Percentiles rank a stretch among this genome's conserved stretches.
These are phyloP conservation scores for Gambelia wislizenii DNA, from an alignment of 2,797 vertebrate genomes.

Conservation along the genomic window DNA sequence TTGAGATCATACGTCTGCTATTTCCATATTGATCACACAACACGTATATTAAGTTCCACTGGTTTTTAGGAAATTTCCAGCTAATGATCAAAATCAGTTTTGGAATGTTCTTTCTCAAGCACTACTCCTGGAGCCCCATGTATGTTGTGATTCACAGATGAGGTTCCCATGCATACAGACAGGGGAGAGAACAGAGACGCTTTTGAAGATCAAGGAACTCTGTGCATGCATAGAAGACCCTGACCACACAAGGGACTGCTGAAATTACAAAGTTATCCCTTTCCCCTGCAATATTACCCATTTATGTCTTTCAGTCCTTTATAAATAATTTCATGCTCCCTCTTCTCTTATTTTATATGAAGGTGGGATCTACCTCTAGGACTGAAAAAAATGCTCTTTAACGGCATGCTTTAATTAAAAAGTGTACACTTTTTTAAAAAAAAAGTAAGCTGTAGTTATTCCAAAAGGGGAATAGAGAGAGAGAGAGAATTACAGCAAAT, in stretches of 20 bases:
- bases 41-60: background rate
- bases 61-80: slow-evolving; percentile 3
- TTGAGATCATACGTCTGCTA: background rate
- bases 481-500: background rate
- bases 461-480: background rate
- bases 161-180: background rate
- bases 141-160: background rate
- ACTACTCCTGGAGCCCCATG: background rate
- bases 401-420: background rate
- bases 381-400: background rate
- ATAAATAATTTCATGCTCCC: background rate
- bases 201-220: background rate
- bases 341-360: background rate
- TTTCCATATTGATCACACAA: background rate
- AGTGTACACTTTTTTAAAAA: background rate
- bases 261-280: background rate
- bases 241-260: background rate
- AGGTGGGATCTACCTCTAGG: too few species aligned
- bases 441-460: background rate
- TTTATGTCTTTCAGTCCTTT: background rate
- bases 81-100: background rate
- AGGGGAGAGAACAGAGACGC: background rate
- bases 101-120: background rate
- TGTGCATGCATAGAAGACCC: background rate
- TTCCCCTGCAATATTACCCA: background rate